Evolutionary conservation across 2,888 invertebrate species (phyloP).

Genomic region (Callyntrura sp.): DNA sequence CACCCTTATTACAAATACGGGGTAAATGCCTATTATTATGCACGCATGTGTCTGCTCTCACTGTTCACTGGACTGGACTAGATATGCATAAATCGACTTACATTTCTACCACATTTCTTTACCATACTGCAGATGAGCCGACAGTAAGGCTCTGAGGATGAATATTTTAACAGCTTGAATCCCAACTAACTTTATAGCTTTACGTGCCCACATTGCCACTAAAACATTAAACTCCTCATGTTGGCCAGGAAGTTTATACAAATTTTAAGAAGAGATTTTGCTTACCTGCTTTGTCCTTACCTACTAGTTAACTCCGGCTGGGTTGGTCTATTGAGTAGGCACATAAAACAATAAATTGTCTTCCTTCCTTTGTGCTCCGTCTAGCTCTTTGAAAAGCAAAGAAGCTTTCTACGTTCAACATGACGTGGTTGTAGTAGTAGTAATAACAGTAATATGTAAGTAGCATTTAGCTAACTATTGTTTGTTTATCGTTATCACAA

Average conservation of each 20-base stretch:
- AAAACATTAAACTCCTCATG: conserved; percentile 17
- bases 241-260: conserved; percentile 40
- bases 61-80: not conserved
- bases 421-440: too few relatives aligned
- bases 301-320: not conserved
- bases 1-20: not conserved
- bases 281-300: not conserved
- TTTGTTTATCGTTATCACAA: too few relatives aligned
- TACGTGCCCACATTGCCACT: not conserved
- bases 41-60: conserved; percentile 2
- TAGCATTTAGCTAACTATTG: too few relatives aligned
- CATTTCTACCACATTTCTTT: not conserved
- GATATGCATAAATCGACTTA: not conserved
- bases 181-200: not conserved
- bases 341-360: too few relatives aligned
- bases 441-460: too few relatives aligned
- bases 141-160: conserved; percentile 24
- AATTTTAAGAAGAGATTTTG: conserved; percentile 19
- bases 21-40: conserved; percentile 11
- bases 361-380: too few relatives aligned
- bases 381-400: too few relatives aligned
- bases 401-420: not conserved
- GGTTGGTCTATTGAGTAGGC: too few relatives aligned
- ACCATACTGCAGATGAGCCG: conserved; percentile 59
- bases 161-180: conserved; percentile 37